Percentiles rank a stretch among this genome's conserved stretches.
These are phyloP conservation scores for Cremastinae sp. DNA, from an alignment of 2,888 invertebrate genomes.

Conservation along the genomic window DNA sequence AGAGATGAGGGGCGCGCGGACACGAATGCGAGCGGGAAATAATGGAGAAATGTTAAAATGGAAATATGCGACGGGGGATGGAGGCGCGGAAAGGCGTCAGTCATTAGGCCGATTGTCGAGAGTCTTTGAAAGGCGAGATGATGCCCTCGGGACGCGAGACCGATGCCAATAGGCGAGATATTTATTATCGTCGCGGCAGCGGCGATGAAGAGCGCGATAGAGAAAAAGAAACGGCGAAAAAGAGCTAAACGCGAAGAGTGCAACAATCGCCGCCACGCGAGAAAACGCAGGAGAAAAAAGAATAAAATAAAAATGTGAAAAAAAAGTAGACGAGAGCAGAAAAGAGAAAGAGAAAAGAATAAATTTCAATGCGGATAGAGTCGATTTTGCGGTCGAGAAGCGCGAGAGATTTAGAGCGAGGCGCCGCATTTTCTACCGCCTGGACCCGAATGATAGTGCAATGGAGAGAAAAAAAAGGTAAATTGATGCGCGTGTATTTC, in stretches of 20 bases:
- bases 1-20: conserved; percentile 11
- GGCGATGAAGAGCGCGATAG: too few relatives aligned
- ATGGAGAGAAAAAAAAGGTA: conserved; percentile 2
- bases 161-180: conserved; percentile 55
- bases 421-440: too few relatives aligned
- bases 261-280: conserved; percentile 60
- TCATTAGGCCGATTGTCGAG: conserved; percentile 62
- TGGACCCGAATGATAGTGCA: background rate
- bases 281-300: conserved; percentile 59
- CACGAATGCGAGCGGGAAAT: conserved; percentile 43
- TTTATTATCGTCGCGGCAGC: conserved; percentile 49
- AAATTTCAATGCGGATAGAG: background rate
- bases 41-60: conserved; percentile 29
- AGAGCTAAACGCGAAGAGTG: conserved; percentile 54
- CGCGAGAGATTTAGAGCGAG: too few relatives aligned
- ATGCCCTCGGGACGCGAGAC: conserved; percentile 38
- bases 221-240: conserved; percentile 40
- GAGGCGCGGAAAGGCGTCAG: conserved; percentile 34
- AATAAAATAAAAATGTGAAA: conserved; percentile 53
- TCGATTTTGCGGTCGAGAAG: too few relatives aligned
- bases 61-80: conserved; percentile 49
- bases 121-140: conserved; percentile 13
- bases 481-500: too few relatives aligned
- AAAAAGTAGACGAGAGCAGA: too few relatives aligned
- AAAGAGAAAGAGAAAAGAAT: background rate